Conservation (phyloP, 2,888 invertebrate species). For the Busseola fusca region DNA sequence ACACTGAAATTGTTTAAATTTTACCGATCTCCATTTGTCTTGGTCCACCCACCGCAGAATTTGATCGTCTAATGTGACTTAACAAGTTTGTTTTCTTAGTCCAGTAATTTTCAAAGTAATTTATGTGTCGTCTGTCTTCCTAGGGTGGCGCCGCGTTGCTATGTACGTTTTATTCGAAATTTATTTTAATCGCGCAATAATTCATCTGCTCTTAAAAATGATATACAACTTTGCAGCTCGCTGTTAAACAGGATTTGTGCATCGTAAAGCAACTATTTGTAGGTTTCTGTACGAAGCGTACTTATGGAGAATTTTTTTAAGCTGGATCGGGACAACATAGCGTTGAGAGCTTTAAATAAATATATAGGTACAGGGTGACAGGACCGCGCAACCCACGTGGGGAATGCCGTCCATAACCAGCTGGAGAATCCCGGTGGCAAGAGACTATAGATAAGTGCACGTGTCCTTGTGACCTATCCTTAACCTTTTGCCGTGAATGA, state of each 20-base stretch:
- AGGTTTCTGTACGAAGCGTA: slow-evolving; percentile 17
- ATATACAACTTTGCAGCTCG: slow-evolving; percentile 43
- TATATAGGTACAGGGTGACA: background rate
- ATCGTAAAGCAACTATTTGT: slow-evolving; percentile 39
- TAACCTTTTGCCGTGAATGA: too few relatives aligned
- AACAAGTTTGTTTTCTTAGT: slow-evolving; percentile 25
- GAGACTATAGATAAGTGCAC: too few relatives aligned
- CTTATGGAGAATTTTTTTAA: background rate
- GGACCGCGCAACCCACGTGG: too few relatives aligned
- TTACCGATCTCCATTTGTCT: slow-evolving; percentile 38
- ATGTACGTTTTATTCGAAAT: slow-evolving; percentile 18
- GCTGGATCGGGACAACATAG: background rate
- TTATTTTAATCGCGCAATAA: slow-evolving; percentile 42
- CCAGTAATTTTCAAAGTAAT: slow-evolving; percentile 25
- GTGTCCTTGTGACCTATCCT: too few relatives aligned
- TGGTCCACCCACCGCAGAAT: slow-evolving; percentile 35
- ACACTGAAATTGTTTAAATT: slow-evolving; percentile 49
- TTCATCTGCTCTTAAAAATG: slow-evolving; percentile 52
- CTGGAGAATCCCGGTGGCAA: too few relatives aligned
- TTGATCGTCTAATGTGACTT: slow-evolving; percentile 41
- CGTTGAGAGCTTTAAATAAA: background rate
- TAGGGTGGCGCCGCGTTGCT: slow-evolving; percentile 9
- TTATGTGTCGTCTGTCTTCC: slow-evolving; percentile 14
- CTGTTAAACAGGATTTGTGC: slow-evolving; percentile 43
- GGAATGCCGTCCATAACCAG: too few relatives aligned